Evolutionary conservation across 2,797 vertebrate species (phyloP).

Genomic region (Dromococcyx pavoninus): DNA sequence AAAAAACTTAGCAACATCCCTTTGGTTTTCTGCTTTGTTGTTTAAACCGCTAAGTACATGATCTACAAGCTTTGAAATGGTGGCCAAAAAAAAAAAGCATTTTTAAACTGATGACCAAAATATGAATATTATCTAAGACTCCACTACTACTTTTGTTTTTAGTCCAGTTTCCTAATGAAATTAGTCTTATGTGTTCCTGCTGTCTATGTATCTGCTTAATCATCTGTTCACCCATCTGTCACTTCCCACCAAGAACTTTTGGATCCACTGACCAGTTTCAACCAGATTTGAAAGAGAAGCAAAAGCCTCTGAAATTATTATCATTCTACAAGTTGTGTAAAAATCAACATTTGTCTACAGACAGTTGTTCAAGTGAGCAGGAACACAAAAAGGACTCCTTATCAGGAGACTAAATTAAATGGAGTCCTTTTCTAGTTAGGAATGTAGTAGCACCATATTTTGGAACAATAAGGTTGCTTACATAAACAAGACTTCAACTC

Average conservation of each 20-base stretch:
- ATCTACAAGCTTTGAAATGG: neutral
- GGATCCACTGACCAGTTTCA: neutral
- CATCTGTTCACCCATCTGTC: conserved; percentile 36
- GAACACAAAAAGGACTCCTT: neutral
- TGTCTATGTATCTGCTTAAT: conserved; percentile 22
- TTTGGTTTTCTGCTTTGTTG: neutral
- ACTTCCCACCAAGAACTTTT: conserved; percentile 15
- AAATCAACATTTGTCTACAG: neutral
- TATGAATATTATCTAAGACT: neutral
- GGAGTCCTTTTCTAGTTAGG: neutral
- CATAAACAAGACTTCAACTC: neutral
- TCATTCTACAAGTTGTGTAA: neutral
- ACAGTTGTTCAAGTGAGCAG: neutral
- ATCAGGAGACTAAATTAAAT: neutral
- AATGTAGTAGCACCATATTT: neutral
- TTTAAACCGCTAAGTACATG: neutral
- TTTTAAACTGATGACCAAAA: neutral
- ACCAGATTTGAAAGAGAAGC: neutral
- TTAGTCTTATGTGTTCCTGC: conserved; percentile 2
- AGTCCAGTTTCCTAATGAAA: conserved; percentile 29
- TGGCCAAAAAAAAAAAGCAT: neutral
- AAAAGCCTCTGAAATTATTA: neutral
- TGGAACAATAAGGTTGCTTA: neutral
- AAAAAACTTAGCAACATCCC: neutral
- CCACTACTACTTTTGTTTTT: neutral